Evolutionary conservation across 2,797 vertebrate species (phyloP).

Genomic region (Sylvilagus floridanus): DNA sequence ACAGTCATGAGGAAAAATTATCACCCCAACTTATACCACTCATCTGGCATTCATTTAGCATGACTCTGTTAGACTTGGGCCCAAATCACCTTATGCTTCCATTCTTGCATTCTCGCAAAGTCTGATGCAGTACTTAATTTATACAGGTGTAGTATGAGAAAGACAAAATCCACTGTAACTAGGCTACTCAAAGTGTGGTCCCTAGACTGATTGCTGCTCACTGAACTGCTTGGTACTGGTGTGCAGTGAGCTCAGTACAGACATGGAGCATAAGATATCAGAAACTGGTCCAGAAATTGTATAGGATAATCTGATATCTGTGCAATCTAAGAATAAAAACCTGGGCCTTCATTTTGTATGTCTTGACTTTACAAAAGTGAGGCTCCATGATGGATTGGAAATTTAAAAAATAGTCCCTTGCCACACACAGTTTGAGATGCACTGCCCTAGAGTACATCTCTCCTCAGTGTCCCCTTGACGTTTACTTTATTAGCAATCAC

Average conservation of each 20-base stretch:
- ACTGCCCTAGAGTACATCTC: background rate
- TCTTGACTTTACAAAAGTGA: conserved; percentile 36
- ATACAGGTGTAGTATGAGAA: background rate
- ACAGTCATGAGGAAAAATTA: background rate
- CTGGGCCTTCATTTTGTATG: background rate
- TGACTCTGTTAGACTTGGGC: background rate
- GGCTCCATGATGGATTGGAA: background rate
- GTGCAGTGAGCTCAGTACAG: background rate
- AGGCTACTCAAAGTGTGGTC: background rate
- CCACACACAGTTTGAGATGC: background rate
- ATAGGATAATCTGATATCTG: background rate
- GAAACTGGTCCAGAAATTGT: background rate
- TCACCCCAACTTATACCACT: background rate
- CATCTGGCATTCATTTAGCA: background rate
- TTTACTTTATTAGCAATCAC: background rate
- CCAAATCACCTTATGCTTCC: background rate
- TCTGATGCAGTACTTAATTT: background rate
- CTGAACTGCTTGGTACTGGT: background rate
- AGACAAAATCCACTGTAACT: background rate
- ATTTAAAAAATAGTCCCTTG: background rate
- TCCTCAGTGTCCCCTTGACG: background rate
- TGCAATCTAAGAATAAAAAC: background rate
- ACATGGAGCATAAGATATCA: background rate
- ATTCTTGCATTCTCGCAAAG: background rate
- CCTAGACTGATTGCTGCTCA: background rate